These are phyloP conservation scores for Lagria hirta DNA, from an alignment of 2,888 invertebrate species.

Conservation along the genomic window DNA sequence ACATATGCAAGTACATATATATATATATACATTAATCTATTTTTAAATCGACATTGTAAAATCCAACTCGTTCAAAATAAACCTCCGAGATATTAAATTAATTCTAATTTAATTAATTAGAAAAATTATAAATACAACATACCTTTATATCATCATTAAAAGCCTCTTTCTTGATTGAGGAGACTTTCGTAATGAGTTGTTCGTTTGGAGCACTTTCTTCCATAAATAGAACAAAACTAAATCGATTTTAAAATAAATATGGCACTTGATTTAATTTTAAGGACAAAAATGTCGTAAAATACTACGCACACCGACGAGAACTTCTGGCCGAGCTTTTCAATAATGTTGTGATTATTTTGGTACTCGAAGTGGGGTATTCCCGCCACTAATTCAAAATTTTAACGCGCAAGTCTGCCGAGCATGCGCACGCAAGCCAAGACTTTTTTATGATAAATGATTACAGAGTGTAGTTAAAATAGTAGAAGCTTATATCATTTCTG, in stretches of 20 bases:
- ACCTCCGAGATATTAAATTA: too few species aligned
- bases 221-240: slow-evolving; percentile 39
- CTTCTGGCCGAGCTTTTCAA: slow-evolving; percentile 41
- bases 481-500: too few species aligned
- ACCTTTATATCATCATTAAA: slow-evolving; percentile 78
- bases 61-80: slow-evolving; percentile 12
- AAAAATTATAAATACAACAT: slow-evolving; percentile 28
- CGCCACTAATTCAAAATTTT: slow-evolving; percentile 45
- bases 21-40: slow-evolving; percentile 16
- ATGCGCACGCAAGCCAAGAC: slow-evolving; percentile 29
- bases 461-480: too few species aligned
- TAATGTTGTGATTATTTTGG: slow-evolving; percentile 51
- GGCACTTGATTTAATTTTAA: not conserved
- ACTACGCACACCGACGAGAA: slow-evolving; percentile 32
- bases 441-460: too few species aligned
- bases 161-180: slow-evolving; percentile 66
- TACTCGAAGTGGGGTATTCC: slow-evolving; percentile 49
- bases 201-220: slow-evolving; percentile 40
- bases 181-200: slow-evolving; percentile 35
- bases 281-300: slow-evolving; percentile 21
- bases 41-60: slow-evolving; percentile 22
- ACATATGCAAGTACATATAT: not conserved
- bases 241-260: not conserved
- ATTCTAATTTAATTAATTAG: slow-evolving; percentile 11
- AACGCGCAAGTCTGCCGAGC: slow-evolving; percentile 39